These are phyloP conservation scores for Nemotelus pantherinus DNA, from an alignment of 2,888 invertebrate species.

Conservation along the genomic window DNA sequence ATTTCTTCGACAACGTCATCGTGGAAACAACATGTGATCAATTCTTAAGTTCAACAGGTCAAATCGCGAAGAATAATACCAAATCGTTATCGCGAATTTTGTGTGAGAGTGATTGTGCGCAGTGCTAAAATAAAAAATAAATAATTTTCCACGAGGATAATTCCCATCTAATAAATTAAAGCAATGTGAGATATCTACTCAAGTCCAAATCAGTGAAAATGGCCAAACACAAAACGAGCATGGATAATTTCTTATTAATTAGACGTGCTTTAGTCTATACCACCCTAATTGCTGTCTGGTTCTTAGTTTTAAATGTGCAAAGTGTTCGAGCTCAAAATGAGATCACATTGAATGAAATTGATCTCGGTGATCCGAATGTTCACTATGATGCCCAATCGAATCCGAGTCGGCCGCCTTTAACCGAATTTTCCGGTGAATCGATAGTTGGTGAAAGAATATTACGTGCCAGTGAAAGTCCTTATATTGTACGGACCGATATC, in stretches of 20 bases:
- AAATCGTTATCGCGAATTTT: neutral
- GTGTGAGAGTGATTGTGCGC: slow-evolving; percentile 18
- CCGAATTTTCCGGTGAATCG: slow-evolving; percentile 61
- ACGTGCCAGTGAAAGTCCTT: slow-evolving; percentile 72
- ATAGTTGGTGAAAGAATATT: slow-evolving; percentile 61
- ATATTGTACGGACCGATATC: slow-evolving; percentile 80
- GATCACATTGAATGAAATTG: slow-evolving; percentile 47
- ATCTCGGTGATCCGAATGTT: slow-evolving; percentile 43
- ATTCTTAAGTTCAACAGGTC: no score
- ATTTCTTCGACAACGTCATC: neutral
- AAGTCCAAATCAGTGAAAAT: slow-evolving; percentile 26
- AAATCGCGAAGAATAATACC: neutral
- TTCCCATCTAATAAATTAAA: neutral
- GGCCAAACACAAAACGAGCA: slow-evolving; percentile 38
- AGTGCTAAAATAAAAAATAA: slow-evolving; percentile 1
- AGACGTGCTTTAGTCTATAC: slow-evolving; percentile 21
- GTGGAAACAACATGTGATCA: neutral
- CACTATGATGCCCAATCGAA: slow-evolving; percentile 32
- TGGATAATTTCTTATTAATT: neutral
- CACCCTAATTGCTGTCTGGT: slow-evolving; percentile 1
- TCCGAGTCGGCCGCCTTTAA: slow-evolving; percentile 48
- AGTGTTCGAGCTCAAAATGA: slow-evolving; percentile 30
- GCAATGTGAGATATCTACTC: slow-evolving; percentile 32
- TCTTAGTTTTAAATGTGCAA: slow-evolving; percentile 8
- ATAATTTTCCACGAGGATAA: neutral